These are phyloP conservation scores for Bombus ignitus DNA, from an alignment of 1,140 invertebrate genomes.

Conservation along the genomic window DNA sequence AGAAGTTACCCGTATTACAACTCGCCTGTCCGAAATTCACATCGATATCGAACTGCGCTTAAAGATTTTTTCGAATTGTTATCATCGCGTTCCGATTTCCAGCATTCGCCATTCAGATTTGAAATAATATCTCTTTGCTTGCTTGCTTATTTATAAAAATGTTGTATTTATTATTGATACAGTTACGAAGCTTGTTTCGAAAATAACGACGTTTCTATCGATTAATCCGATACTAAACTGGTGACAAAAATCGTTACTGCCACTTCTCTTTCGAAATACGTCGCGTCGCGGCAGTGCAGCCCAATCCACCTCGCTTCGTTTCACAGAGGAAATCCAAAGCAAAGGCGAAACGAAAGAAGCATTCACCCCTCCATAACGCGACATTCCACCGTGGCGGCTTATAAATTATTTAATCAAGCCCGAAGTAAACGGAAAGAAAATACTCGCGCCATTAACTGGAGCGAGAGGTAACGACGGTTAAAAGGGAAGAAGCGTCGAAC, in stretches of 20 bases:
- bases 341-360: neutral
- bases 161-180: too few species aligned
- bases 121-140: too few species aligned
- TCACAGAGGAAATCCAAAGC: neutral
- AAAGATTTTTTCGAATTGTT: neutral
- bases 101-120: too few species aligned
- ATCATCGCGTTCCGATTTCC: neutral
- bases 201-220: too few species aligned
- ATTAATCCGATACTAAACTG: too few species aligned
- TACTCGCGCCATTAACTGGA: constrained; percentile 77
- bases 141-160: too few species aligned
- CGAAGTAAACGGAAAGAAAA: constrained; percentile 77
- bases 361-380: constrained; percentile 55
- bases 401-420: constrained; percentile 81
- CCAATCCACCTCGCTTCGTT: neutral
- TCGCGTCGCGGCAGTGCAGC: neutral
- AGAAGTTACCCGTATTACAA: constrained; percentile 28
- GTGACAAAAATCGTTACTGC: too few species aligned
- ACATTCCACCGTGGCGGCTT: constrained; percentile 76
- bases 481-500: constrained; percentile 12
- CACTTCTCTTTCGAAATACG: neutral
- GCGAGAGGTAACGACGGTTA: constrained; percentile 13
- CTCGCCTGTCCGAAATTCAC: neutral
- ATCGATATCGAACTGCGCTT: neutral
- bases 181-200: too few species aligned